A percentile compares a stretch with the other conserved stretches of the same genome.
Evolutionary conservation across 2,888 invertebrate genomes (phyloP).

Genomic region (Imbricaverruca yamaguchii): DNA sequence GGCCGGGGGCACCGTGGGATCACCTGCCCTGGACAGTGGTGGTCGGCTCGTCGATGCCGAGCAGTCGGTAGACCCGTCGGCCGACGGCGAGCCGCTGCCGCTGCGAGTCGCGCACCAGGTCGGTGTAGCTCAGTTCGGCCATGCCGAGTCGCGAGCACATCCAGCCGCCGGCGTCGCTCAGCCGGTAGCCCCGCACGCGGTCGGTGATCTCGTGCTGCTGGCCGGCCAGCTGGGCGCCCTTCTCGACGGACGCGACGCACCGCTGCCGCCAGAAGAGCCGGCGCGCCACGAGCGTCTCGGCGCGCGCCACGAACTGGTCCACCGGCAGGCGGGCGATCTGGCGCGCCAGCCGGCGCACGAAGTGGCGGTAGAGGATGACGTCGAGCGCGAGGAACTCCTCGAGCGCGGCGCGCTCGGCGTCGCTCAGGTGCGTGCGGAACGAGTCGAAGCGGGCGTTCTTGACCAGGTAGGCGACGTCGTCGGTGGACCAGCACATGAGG

Average conservation of each 20-base stretch:
- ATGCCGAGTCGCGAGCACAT: constrained; percentile 2
- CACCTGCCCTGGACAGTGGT: no score
- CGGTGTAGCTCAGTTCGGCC: background rate
- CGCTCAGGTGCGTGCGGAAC: background rate
- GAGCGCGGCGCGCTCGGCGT: background rate
- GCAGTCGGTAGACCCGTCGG: background rate
- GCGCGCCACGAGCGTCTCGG: background rate
- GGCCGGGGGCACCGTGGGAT: no score
- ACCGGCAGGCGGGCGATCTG: background rate
- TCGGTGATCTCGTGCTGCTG: background rate
- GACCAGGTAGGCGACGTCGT: constrained; percentile 37
- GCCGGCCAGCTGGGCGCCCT: background rate
- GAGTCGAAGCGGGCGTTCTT: constrained; percentile 35
- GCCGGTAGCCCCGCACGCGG: background rate
- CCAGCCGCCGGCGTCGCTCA: background rate
- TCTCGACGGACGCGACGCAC: background rate
- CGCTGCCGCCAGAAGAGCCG: background rate
- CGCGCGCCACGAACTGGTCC: background rate
- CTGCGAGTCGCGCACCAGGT: background rate
- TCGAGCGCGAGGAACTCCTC: constrained; percentile 7
- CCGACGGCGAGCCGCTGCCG: background rate
- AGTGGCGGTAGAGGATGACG: background rate
- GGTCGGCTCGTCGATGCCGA: background rate
- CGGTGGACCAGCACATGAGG: constrained; percentile 37
- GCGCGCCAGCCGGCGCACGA: background rate